A percentile compares a stretch with the other conserved stretches of the same genome.
Evolutionary conservation across 2,113 vertebrate species (phyloP).

Genomic region (Passer montanus): DNA sequence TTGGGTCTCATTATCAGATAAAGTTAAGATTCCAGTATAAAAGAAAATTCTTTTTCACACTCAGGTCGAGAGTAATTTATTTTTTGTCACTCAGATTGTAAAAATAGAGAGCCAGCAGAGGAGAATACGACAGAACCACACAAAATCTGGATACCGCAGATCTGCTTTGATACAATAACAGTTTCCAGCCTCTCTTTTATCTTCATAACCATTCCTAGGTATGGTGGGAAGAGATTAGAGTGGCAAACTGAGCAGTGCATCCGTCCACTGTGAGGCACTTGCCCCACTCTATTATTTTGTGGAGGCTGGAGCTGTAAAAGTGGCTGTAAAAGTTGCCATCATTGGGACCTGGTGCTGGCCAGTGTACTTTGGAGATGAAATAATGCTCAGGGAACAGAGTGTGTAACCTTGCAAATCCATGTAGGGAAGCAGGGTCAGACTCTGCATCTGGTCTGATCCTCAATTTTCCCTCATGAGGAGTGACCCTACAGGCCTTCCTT

Average conservation of each 20-base stretch:
- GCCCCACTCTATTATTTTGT: neutral
- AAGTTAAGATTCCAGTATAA: constrained; percentile 47
- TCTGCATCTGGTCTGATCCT: accelerated
- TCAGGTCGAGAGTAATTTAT: constrained; percentile 42
- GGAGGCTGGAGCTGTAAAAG: neutral
- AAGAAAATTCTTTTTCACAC: constrained; percentile 47
- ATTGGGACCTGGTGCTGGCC: neutral
- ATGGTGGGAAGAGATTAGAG: constrained; percentile 41
- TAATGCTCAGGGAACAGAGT: neutral
- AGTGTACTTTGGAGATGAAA: neutral
- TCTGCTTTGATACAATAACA: constrained; percentile 37
- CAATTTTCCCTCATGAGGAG: neutral
- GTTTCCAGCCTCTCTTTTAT: constrained; percentile 34
- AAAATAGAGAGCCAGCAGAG: constrained; percentile 12
- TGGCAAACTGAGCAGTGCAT: neutral
- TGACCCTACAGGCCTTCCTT: accelerated
- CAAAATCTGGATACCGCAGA: neutral
- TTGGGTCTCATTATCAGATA: constrained; percentile 60
- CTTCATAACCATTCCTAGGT: neutral
- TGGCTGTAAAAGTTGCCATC: neutral
- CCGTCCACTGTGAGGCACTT: accelerated
- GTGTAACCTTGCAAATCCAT: neutral
- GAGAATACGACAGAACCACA: neutral
- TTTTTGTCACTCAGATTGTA: constrained; percentile 40
- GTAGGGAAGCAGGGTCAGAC: neutral